Percentiles rank a stretch among this genome's conserved stretches.
phyloP scores from a whole-genome alignment of 1,140 invertebrate species.

The Dinothrombium tinctorium region DNA sequence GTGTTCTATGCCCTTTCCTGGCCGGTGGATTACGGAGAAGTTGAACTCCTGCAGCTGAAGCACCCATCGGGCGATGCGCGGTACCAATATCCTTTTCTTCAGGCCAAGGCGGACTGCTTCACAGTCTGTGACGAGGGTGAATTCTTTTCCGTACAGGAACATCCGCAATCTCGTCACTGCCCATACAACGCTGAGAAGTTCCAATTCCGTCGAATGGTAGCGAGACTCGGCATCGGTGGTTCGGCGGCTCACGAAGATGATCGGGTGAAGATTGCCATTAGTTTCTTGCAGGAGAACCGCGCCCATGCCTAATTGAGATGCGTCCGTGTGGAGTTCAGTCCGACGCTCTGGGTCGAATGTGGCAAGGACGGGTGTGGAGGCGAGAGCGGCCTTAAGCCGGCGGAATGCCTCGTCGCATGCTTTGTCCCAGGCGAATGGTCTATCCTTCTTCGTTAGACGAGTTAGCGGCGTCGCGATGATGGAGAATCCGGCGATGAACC shows the following conservation, averaged over 20 bases:
- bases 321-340: too few species aligned
- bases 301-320: constrained; percentile 16
- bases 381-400: neutral
- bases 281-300: constrained; percentile 17
- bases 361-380: too few species aligned
- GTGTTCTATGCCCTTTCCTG: constrained; percentile 4
- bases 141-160: constrained; percentile 3
- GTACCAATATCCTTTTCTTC: neutral
- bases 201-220: constrained; percentile 3
- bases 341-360: too few species aligned
- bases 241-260: constrained; percentile 2
- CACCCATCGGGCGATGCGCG: constrained; percentile 6
- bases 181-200: constrained; percentile 3
- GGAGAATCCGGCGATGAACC: constrained; percentile 22
- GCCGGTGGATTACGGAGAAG: constrained; percentile 7
- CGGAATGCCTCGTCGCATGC: neutral
- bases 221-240: constrained; percentile 1
- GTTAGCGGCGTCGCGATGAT: constrained; percentile 18
- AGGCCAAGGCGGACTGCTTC: constrained; percentile 6
- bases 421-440: neutral
- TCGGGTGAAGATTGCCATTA: neutral
- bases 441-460: neutral
- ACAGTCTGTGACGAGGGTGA: constrained; percentile 9
- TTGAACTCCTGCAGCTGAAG: constrained; percentile 3
- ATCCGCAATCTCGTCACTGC: constrained; percentile 2